Evolutionary conservation across 2,888 invertebrate species (phyloP), one percentile per base, ranked within the genome.

Genomic region (Xestia c-nigrum): DNA sequence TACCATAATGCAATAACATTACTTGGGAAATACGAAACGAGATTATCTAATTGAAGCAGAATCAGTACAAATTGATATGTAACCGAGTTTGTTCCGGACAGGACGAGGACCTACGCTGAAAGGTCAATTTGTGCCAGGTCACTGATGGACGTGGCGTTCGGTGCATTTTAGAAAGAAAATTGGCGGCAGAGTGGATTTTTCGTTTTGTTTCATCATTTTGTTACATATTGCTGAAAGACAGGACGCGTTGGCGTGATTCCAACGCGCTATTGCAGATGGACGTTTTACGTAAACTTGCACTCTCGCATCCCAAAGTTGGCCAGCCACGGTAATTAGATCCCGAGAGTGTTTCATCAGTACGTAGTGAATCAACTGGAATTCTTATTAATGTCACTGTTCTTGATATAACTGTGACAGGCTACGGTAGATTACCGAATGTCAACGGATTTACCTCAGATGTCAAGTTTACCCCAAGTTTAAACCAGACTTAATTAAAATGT

Each of bases 181-280:
- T 55, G 57, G 16, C 43, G 16, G 19, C 40, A 43, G 55, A 52
- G 14, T 31, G 40, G 7, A 24, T 50, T 74, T 82, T 78, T 70
- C 31, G 57, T 47, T 73, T 50, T 59, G 31, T 57, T 61, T 46
- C 43, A 76, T 65, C 46, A 73, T 66, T 77, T 71, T 31, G n/a
- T 67, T n/a, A 69, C 68, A 66, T 61, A 52, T 61, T 71, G 50
- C 65, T 72, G 71, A 78, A 75, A 24, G 64, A 74, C 78, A 80
- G 66, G 50, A 78, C 47, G 64, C 24, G 46, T 76, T 93, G 93
- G 93, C 93, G 57, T 72, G 63, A 55, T 70, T 89, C 93, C 93
- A 93, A 91, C 74, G 85, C 90, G 87, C 90, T 89, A 92, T 87
- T 92, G 93, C 92, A 91, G 92, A 91, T 90, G 89, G 86, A 88